A percentile compares a stretch with the other conserved stretches of the same genome.
These are phyloP conservation scores for Nothura maculosa DNA, from an alignment of 2,797 vertebrate genomes.

Conservation along the genomic window DNA sequence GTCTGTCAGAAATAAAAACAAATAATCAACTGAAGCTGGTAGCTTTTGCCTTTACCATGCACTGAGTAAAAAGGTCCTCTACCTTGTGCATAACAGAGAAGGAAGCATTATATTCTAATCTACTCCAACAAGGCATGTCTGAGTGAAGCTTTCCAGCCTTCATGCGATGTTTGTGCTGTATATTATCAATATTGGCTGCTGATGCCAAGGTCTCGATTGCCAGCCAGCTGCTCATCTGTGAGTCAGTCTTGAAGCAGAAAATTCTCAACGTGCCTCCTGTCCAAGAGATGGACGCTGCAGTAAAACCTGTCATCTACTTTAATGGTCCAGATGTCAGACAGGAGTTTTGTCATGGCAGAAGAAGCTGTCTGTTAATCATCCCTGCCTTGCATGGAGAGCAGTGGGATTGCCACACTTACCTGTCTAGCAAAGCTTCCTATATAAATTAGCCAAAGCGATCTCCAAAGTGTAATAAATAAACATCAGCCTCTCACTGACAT, in stretches of 20 bases:
- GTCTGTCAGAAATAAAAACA: conserved; percentile 65
- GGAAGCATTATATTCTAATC: conserved; percentile 25
- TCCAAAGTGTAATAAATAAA: conserved; percentile 56
- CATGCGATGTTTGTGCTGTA: background rate
- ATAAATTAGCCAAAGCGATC: conserved; percentile 62
- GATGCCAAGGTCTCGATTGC: conserved; percentile 26
- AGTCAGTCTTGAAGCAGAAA: conserved; percentile 45
- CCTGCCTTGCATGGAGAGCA: background rate
- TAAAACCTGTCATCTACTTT: conserved; percentile 54
- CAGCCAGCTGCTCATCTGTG: conserved; percentile 19
- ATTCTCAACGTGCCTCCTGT: background rate
- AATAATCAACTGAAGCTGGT: conserved; percentile 4
- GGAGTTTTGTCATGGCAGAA: conserved; percentile 33
- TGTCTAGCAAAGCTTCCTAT: conserved; percentile 14
- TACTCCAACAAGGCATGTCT: conserved; percentile 18
- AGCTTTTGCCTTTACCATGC: background rate
- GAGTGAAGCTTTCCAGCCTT: conserved; percentile 13
- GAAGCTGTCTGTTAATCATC: conserved; percentile 41
- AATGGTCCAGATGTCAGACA: conserved; percentile 37
- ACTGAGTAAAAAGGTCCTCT: background rate
- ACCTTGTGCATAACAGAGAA: conserved; percentile 4
- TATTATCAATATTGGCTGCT: conserved; percentile 31
- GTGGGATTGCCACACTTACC: conserved; percentile 3
- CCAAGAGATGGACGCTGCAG: conserved; percentile 18
- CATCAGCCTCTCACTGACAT: background rate